Evolutionary conservation across 2,888 invertebrate species (phyloP).

Genomic region (Acanthosepion lycidas): DNA sequence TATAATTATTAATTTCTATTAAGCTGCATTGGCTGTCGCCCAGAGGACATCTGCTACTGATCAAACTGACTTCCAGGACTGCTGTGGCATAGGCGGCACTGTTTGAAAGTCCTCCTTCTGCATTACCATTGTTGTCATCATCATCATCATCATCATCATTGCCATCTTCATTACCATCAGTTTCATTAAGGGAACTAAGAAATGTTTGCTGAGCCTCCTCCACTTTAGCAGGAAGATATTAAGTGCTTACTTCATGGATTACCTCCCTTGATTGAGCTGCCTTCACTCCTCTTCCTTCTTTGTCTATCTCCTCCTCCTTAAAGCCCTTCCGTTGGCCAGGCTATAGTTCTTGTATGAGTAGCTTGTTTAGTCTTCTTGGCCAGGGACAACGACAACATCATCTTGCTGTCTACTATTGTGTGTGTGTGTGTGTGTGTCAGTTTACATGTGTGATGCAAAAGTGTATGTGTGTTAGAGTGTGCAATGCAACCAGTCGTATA

Average conservation of each 20-base stretch:
- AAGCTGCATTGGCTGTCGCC: conserved; percentile 33
- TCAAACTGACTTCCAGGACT: conserved; percentile 44
- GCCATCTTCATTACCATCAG: conserved; percentile 45
- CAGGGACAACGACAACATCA: conserved; percentile 44
- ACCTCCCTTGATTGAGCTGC: conserved; percentile 43
- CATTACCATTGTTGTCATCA: not conserved
- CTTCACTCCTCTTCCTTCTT: not conserved
- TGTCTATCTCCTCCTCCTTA: not conserved
- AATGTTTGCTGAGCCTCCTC: conserved; percentile 44
- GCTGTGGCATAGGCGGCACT: conserved; percentile 44
- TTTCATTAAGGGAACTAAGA: conserved; percentile 45
- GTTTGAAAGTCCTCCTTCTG: conserved; percentile 45
- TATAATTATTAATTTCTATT: not conserved
- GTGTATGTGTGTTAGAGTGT: conserved; percentile 38
- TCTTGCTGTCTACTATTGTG: not conserved
- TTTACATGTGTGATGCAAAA: conserved; percentile 14
- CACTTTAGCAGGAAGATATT: not conserved
- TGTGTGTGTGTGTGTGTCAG: not conserved
- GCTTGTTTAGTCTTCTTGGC: conserved; percentile 47
- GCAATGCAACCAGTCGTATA: conserved; percentile 45
- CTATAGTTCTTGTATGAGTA: conserved; percentile 48
- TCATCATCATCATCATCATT: not conserved
- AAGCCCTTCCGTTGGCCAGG: conserved; percentile 44
- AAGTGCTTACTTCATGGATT: conserved; percentile 41
- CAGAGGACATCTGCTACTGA: conserved; percentile 39